Evolutionary conservation across 2,888 invertebrate species (phyloP), one percentile per base, ranked within the genome.

Genomic region (Aspidiotus rigidus): DNA sequence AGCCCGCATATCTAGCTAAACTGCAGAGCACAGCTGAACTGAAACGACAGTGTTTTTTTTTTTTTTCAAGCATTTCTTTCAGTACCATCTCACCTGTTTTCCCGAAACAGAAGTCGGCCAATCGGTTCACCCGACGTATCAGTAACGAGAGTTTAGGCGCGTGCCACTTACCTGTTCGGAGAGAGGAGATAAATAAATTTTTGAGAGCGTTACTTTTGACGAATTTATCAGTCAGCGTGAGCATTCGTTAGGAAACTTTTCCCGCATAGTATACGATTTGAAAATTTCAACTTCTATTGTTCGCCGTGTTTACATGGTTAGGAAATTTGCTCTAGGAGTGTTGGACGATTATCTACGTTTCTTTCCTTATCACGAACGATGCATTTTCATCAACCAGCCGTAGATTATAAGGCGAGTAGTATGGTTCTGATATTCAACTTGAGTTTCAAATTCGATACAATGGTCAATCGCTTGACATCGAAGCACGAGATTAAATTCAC

Each of bases 31-130:
- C 62, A 62, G 62, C 62, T 62, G 62, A 62, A 62, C 53, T 62
- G 40, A 62, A 62, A 62, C 62, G 62, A 42, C 62, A 53, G 62
- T 62, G 49, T 62, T 62, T 62, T 62, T 1, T 62, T 62, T 1
- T 62, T 62, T 62, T 62, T 62, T 62, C 53, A 42, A 61, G 39
- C 62, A 62, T 62, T 62, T 62, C 62, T 62, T 62, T 62, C 53
- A 28, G 62, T 53, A 53, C 42, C 62, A 62, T 62, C 62, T 62
- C 62, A 62, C 62, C 62, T 62, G 62, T 62, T 62, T 62, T 49
- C 28, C 53, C 62, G 49, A 39, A 62, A 53, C 62, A 62, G 62
- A 62, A 62, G 62, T 62, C 62, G 62, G 62, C 62, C 62, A 62
- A 62, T 62, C 62, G 62, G 62, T 62, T 16, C 17, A 49, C 62